Evolutionary conservation across 2,113 vertebrate genomes (phyloP).

Genomic region (Myrmophylax atrothorax): DNA sequence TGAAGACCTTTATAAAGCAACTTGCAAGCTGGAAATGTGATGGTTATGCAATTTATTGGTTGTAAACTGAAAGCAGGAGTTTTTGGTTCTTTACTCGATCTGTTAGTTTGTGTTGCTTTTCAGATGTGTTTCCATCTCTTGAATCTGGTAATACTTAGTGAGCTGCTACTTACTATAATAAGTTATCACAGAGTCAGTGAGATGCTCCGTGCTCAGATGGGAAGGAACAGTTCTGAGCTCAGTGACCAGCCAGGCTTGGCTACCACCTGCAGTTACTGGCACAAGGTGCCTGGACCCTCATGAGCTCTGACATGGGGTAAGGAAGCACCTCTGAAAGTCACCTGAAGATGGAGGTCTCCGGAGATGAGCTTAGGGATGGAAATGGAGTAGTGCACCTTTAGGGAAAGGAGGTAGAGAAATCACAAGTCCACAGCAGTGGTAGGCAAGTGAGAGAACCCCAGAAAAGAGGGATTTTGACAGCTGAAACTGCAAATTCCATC

Average conservation of each 20-base stretch:
- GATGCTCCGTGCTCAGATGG: not conserved
- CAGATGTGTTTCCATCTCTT: not conserved
- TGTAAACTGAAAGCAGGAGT: not conserved
- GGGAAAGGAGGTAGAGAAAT: not conserved
- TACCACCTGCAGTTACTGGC: not conserved
- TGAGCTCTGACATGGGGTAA: not conserved
- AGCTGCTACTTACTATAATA: not conserved
- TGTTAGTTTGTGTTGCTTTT: not conserved
- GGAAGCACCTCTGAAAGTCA: not conserved
- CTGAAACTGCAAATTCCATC: not conserved
- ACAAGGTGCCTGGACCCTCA: fast-evolving
- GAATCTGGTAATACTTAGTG: not conserved
- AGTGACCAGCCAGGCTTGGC: not conserved
- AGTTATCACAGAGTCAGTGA: fast-evolving
- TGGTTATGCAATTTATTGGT: not conserved
- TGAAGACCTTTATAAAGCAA: not conserved
- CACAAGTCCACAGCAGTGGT: not conserved
- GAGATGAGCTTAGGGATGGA: not conserved
- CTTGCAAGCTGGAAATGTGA: not conserved
- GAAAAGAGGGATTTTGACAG: not conserved
- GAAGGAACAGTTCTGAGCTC: not conserved
- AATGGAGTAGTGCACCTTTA: not conserved
- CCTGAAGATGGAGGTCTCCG: not conserved
- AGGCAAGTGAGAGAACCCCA: not conserved
- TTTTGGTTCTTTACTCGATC: not conserved